Conservation (phyloP, 2,113 vertebrate species). For the Tinamus guttatus region DNA sequence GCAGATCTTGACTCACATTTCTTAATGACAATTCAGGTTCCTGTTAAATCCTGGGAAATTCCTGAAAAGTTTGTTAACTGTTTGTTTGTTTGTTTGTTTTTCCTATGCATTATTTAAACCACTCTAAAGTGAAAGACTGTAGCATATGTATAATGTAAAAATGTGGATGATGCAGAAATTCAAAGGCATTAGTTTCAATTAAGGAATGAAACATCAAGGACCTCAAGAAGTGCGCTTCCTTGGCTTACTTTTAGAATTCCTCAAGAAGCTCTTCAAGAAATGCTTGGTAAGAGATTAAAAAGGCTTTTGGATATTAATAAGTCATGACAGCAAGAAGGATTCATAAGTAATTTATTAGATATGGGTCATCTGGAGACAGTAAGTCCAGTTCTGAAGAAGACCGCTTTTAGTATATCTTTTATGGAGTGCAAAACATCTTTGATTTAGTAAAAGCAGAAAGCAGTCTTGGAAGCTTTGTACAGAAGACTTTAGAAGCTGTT, state of each 20-base stretch:
- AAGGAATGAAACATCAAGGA: slow-evolving; percentile 15
- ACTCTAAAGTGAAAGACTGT: neutral
- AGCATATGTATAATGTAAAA: neutral
- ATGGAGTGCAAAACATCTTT: neutral
- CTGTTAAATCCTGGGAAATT: neutral
- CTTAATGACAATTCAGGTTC: neutral
- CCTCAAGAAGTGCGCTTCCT: neutral
- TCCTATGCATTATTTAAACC: neutral
- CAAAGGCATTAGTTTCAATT: neutral
- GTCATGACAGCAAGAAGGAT: slow-evolving; percentile 53
- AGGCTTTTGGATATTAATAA: slow-evolving; percentile 39
- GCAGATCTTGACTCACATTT: neutral
- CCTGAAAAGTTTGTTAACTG: neutral
- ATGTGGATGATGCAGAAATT: neutral
- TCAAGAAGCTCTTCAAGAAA: neutral
- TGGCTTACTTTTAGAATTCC: neutral
- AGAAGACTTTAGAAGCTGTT: neutral
- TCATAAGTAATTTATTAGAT: slow-evolving; percentile 60
- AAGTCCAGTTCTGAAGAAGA: slow-evolving; percentile 37
- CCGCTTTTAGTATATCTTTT: slow-evolving; percentile 11
- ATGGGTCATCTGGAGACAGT: slow-evolving; percentile 35
- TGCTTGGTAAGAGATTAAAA: slow-evolving; percentile 27
- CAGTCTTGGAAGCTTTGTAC: neutral
- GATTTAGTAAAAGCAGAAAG: slow-evolving; percentile 13
- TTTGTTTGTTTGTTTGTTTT: neutral